Conservation (phyloP, 37 sponge, comb jelly and placozoan genomes). For the Theonella swinhoei region DNA sequence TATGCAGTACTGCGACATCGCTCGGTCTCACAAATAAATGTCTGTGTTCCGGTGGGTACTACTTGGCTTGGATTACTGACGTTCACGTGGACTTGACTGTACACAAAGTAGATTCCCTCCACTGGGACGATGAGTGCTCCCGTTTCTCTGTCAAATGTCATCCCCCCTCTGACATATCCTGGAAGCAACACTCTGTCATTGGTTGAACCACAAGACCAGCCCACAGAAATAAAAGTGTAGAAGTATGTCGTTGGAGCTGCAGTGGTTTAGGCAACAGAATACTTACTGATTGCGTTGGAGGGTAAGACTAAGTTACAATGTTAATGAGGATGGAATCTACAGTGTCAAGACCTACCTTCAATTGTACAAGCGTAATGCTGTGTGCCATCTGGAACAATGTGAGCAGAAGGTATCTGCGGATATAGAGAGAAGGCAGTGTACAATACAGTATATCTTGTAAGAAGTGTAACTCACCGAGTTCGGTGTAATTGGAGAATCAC, state of each 20-base stretch:
- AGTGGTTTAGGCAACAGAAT: too few species aligned
- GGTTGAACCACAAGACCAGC: conserved; percentile 20
- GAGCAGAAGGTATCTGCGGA: not conserved
- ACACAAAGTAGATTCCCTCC: conserved; percentile 60
- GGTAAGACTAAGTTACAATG: too few species aligned
- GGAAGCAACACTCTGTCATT: not conserved
- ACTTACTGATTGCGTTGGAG: too few species aligned
- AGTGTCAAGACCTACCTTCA: too few species aligned
- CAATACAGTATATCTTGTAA: too few species aligned
- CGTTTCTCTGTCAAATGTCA: conserved; percentile 30
- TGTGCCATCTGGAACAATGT: not conserved
- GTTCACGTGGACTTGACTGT: conserved; percentile 49
- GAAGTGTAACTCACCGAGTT: not conserved
- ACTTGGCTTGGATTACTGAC: not conserved
- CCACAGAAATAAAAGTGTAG: not conserved
- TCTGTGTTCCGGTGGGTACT: not conserved
- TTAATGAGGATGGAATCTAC: too few species aligned
- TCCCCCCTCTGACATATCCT: conserved; percentile 55
- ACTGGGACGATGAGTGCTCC: conserved; percentile 57
- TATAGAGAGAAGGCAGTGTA: too few species aligned
- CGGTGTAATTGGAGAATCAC: not conserved
- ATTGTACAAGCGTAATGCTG: too few species aligned
- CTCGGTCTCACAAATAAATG: not conserved
- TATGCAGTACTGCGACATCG: not conserved
- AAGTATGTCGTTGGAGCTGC: not conserved